Evolutionary conservation across 2,113 vertebrate species (phyloP), one percentile per base, ranked within the genome.

Genomic region (Oreochromis aureus): DNA sequence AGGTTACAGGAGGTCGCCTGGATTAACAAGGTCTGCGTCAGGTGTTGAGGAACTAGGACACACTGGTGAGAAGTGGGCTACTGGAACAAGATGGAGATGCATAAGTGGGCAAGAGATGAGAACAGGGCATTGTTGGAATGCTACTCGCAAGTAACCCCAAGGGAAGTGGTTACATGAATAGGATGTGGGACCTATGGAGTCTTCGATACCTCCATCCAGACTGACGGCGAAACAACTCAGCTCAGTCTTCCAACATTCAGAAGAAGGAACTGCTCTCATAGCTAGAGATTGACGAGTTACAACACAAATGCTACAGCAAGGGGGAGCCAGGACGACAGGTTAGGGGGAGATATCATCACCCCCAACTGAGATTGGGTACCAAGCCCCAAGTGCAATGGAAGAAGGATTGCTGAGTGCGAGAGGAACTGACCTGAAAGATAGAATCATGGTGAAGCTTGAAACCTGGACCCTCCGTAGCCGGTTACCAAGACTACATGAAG

Each of bases 391-490:
- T 55, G 53, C 5, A n/a, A 55, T 12, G n/a, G n/a, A 12, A 56
- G 55, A 56, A 56, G 55, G 12, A 2, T 56, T 6, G 6, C 27
- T 56, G 55, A 56, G 55, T 55, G 0, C 3, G 6, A 27, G 55
- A 56, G 3, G 6, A 54, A n/a, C 53, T 54, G 53, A 54, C 19
- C 53, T 54, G 9, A 54, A 1, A 56, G 27, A 56, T 22, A 56
- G 55, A 56, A 15, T 56, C 22, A 56, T 7, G 55, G 12, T 27
- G 22, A 27, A 27, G 55, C 55, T 56, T 56, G 22, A 56, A 56
- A 56, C 0, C 55, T 15, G 55, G 0, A 56, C 12, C 2, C 54
- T 56, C 11, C 11, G 2, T 27, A 27, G 24, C 24, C 24, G 24
- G 24, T 56, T 56, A 56, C 54, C 54, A 56, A 13, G 54, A 56